phyloP scores from a whole-genome alignment of 2,797 vertebrate genomes.

The Peromyscus eremicus region DNA sequence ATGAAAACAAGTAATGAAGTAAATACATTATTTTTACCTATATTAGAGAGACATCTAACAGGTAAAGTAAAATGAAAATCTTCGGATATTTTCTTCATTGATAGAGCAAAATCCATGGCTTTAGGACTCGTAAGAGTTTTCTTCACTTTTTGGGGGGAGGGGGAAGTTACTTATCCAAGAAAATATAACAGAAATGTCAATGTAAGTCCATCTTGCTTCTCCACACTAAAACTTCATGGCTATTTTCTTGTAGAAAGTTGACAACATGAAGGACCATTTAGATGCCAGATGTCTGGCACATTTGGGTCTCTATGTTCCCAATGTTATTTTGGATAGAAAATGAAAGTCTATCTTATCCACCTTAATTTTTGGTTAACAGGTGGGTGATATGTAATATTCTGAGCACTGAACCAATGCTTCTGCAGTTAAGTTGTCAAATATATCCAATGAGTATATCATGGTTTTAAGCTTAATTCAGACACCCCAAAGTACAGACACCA shows the following conservation, averaged over 20 bases:
- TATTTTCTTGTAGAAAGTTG: not conserved
- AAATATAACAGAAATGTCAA: not conserved
- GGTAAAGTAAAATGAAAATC: conserved; percentile 60
- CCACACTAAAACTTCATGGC: not conserved
- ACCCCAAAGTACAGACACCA: not conserved
- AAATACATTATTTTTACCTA: conserved; percentile 65
- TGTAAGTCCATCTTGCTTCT: conserved; percentile 18
- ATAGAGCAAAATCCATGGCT: conserved; percentile 46
- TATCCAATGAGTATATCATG: not conserved
- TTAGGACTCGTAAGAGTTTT: not conserved
- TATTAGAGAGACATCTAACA: conserved; percentile 48
- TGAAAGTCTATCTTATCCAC: not conserved
- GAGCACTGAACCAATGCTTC: not conserved
- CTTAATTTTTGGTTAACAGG: not conserved
- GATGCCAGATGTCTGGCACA: not conserved
- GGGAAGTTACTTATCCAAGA: conserved; percentile 35
- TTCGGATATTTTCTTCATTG: not conserved
- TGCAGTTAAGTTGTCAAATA: not conserved
- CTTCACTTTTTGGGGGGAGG: not conserved
- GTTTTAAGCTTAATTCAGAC: not conserved
- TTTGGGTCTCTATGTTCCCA: not conserved
- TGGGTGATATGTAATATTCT: not conserved
- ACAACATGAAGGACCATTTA: not conserved
- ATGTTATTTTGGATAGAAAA: conserved; percentile 9
- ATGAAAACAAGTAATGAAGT: conserved; percentile 42